Evolutionary conservation across 1,140 invertebrate genomes (phyloP).

Genomic region (Agrypnia vestita): DNA sequence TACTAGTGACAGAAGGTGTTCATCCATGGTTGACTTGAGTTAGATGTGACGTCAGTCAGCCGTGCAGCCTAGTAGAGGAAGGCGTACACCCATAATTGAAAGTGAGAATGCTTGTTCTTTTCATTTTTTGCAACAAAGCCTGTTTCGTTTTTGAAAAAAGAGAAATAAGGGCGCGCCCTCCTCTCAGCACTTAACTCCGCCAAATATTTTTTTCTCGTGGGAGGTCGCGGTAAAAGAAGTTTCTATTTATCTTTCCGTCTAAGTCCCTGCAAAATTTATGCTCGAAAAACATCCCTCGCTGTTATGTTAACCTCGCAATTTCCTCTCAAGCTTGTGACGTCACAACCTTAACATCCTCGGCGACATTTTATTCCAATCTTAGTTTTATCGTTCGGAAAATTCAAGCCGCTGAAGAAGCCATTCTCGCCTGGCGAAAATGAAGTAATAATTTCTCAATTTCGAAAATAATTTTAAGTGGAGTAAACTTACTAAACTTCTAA

Average conservation of each 20-base stretch:
- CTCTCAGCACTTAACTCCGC: background rate
- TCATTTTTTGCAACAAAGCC: background rate
- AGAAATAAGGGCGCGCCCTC: background rate
- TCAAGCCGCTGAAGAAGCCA: background rate
- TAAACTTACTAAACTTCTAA: too few relatives aligned
- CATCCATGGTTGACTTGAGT: too few relatives aligned
- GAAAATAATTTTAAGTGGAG: too few relatives aligned
- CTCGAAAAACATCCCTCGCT: slow-evolving; percentile 18
- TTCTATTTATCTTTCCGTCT: slow-evolving; percentile 18
- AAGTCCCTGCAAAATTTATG: slow-evolving; percentile 18
- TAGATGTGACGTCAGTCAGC: too few relatives aligned
- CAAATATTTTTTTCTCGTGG: slow-evolving; percentile 2
- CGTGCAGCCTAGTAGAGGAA: too few relatives aligned
- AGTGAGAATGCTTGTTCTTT: background rate
- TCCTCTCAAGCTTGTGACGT: slow-evolving; percentile 9
- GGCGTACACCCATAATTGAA: too few relatives aligned
- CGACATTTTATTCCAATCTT: slow-evolving; percentile 13
- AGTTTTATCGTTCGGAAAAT: slow-evolving; percentile 5
- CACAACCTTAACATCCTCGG: background rate
- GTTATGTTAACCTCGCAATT: slow-evolving; percentile 19
- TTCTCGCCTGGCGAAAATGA: too few relatives aligned
- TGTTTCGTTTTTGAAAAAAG: background rate
- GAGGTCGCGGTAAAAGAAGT: slow-evolving; percentile 17
- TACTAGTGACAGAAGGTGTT: too few relatives aligned
- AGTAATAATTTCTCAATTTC: too few relatives aligned